Percentiles rank a stretch among this genome's conserved stretches.
These are phyloP conservation scores for Bombus vancouverensis DNA, from an alignment of 1,140 invertebrate species.

Conservation along the genomic window DNA sequence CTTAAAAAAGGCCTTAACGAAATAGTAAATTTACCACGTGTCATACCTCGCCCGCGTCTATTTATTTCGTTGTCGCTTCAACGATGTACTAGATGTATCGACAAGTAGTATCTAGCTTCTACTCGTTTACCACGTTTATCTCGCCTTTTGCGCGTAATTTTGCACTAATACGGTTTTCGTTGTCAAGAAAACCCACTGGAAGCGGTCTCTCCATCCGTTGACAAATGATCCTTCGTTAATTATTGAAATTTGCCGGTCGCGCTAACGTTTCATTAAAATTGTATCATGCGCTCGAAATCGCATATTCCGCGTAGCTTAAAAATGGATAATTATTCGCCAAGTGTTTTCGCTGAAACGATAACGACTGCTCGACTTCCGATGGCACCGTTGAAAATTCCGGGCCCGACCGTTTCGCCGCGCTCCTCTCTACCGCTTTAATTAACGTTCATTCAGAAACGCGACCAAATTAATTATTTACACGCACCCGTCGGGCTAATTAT, in stretches of 20 bases:
- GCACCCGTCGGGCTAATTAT: constrained; percentile 25
- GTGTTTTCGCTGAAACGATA: constrained; percentile 30
- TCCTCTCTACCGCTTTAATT: constrained; percentile 14
- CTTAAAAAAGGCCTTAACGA: too few relatives aligned
- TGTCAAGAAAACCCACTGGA: not conserved
- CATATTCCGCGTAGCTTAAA: constrained; percentile 12
- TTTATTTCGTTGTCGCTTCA: too few relatives aligned
- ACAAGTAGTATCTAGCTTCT: too few relatives aligned
- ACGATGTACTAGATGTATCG: too few relatives aligned
- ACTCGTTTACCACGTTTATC: not conserved
- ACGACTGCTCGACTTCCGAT: constrained; percentile 8
- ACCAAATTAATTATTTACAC: constrained; percentile 43
- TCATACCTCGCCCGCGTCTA: too few relatives aligned
- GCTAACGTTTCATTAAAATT: constrained; percentile 15
- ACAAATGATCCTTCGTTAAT: not conserved
- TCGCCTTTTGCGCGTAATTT: not conserved
- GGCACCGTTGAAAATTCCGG: constrained; percentile 11
- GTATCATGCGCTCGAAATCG: not conserved
- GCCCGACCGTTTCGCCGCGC: not conserved
- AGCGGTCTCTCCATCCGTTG: not conserved
- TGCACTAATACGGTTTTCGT: not conserved
- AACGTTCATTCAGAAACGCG: constrained; percentile 41
- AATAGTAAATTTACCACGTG: too few relatives aligned
- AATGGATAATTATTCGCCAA: constrained; percentile 42
- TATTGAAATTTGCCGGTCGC: not conserved